Conservation (phyloP, 1,140 invertebrate genomes). For the Anthonomus grandis region DNA sequence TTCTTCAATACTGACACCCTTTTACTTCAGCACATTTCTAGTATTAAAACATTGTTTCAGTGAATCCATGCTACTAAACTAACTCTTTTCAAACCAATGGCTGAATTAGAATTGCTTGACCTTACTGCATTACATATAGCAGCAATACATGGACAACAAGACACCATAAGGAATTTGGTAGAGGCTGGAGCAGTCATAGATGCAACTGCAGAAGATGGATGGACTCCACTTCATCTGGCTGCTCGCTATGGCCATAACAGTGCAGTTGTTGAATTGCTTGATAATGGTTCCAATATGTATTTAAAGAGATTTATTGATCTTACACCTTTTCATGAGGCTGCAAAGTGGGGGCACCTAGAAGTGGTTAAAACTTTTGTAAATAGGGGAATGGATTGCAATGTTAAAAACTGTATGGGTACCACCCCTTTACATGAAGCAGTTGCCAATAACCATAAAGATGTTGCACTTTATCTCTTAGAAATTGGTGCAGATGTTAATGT, state of each 20-base stretch:
- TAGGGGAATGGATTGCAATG: background rate
- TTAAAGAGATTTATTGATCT: background rate
- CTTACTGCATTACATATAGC: background rate
- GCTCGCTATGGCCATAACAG: background rate
- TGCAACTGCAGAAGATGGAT: background rate
- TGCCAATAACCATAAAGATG: background rate
- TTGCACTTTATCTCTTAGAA: background rate
- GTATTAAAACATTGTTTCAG: background rate
- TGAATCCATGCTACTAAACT: background rate
- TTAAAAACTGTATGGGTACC: background rate
- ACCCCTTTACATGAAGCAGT: conserved; percentile 1
- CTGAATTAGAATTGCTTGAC: background rate
- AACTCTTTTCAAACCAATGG: background rate
- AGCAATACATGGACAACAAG: background rate
- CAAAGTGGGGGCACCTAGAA: background rate
- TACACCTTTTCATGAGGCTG: background rate
- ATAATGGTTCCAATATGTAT: background rate
- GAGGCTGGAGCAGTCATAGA: background rate
- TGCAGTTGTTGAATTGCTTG: background rate
- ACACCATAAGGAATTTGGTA: background rate
- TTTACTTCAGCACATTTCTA: too few relatives aligned
- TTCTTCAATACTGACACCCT: too few relatives aligned
- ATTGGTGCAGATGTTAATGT: background rate
- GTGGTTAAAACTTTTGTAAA: background rate
- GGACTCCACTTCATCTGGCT: background rate